Percentiles rank a stretch among this genome's conserved stretches.
These are phyloP conservation scores for Jacana jacana DNA, from an alignment of 2,113 vertebrate species.

Conservation along the genomic window DNA sequence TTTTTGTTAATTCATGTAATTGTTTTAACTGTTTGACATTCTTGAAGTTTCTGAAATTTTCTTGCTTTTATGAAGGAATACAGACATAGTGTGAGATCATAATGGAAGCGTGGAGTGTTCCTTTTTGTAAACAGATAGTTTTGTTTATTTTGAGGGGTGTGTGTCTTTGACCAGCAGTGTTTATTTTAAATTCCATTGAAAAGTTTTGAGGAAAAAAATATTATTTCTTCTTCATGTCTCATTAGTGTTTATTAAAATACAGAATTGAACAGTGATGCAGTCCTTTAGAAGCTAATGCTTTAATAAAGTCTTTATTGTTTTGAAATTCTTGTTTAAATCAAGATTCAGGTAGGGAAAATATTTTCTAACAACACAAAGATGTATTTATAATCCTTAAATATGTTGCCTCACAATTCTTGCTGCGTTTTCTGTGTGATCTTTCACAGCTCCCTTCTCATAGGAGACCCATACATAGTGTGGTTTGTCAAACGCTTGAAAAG, in stretches of 20 bases:
- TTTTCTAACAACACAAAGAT: neutral
- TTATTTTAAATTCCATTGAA: neutral
- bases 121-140: neutral
- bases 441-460: neutral
- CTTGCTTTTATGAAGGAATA: neutral
- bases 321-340: neutral
- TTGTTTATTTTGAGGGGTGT: neutral
- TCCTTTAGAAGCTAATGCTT: neutral
- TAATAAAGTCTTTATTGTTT: neutral
- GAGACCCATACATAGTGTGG: rapidly evolving
- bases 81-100: neutral
- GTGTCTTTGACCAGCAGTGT: neutral
- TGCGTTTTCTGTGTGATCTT: neutral
- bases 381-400: neutral
- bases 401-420: neutral
- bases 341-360: neutral
- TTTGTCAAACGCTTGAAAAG: neutral
- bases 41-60: neutral
- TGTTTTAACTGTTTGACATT: neutral
- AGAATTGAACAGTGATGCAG: neutral
- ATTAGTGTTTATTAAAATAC: neutral
- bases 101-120: neutral
- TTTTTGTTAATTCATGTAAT: neutral
- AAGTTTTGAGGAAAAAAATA: neutral
- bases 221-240: neutral